Evolutionary conservation across 1,140 invertebrate species (phyloP).

Genomic region (Rhopalosiphum padi): DNA sequence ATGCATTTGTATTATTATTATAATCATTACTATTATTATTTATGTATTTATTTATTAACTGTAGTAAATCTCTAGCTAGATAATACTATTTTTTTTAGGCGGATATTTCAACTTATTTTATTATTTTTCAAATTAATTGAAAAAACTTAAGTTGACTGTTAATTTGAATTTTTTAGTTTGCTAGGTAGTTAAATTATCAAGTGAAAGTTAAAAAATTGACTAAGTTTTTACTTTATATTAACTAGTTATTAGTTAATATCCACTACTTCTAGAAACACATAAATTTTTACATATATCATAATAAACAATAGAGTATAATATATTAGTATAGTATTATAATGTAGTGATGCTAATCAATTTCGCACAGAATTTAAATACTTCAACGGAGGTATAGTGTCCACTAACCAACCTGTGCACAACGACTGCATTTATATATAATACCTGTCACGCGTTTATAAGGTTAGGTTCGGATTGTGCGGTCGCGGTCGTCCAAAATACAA

Average conservation of each 20-base stretch:
- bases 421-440: too few species aligned
- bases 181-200: not conserved
- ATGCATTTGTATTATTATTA: too few species aligned
- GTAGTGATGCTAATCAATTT: not conserved
- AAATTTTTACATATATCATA: not conserved
- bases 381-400: not conserved
- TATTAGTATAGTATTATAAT: not conserved
- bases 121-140: not conserved
- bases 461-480: not conserved
- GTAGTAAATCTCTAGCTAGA: too few species aligned
- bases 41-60: too few species aligned
- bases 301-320: too few species aligned
- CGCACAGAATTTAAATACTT: not conserved
- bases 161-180: not conserved
- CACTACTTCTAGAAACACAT: not conserved
- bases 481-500: not conserved
- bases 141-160: not conserved
- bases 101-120: too few species aligned
- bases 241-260: not conserved
- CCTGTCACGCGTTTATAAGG: not conserved
- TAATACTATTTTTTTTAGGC: too few species aligned
- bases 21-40: too few species aligned
- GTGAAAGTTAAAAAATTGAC: not conserved
- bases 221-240: not conserved
- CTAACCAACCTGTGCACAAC: too few species aligned